Base-by-base conservation (phyloP, 2,888 invertebrate species). In the Diploptera punctata region DNA sequence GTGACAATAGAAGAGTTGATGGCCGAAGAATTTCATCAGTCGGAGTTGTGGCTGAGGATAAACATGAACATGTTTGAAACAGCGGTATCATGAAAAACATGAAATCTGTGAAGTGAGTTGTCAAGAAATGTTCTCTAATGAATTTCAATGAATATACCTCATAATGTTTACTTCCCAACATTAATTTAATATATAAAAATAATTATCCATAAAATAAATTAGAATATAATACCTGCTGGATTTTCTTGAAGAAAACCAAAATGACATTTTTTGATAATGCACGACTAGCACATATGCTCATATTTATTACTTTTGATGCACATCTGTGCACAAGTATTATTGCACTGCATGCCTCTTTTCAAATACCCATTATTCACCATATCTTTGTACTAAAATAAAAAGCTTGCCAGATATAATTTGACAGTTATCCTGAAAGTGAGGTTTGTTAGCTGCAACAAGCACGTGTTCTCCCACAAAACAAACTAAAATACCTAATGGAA, bases 341-440 rank as follows among this genome's bases (percentile, higher is more conserved):
- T 72, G 72, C 72, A 72, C 72, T 68, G 72, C 72, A 72, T 44
- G 33, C 60, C 67, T 29, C 71, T 71, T 71, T 71, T 38, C 71
- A 54, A 47, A 26, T 38, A 31, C 67, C 19, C 24, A 38, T 54
- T 38, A 21, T 57, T 21, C 38, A 52, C 54, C 21, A 26, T 38
- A 49, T 65, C 65, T 65, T 65, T 65, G 65, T 65, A 65, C 47
- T 65, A 44, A n/a, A n/a, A n/a, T 3, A 65, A 29, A 62, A 19
- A 44, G 47, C 65, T 65, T 44, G 44, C 65, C 24, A 47, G 65
- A 47, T n/a, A 43, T 26, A 44, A 47, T 38, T 44, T 65, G 4
- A 47, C 18, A 29, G 10, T 57, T 13, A 29, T 57, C 57, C 31
- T 57, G 13, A 57, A 10, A 33, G 33, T 33, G 33, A 33, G 33